Base-by-base conservation (phyloP, 2,797 vertebrate genomes). In the Toxotes lorentzi region DNA sequence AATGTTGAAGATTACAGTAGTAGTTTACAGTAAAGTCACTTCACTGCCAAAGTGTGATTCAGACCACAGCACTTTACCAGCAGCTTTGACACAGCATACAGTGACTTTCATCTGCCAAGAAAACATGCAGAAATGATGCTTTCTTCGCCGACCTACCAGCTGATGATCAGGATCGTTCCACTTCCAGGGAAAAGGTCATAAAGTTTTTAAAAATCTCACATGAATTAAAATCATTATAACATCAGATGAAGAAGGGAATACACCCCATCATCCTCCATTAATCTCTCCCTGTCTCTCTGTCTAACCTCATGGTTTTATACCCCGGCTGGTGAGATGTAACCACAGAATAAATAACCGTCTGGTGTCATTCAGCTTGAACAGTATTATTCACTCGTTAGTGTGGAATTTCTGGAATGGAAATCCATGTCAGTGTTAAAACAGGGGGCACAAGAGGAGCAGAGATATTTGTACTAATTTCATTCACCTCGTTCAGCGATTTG, bases 331-430 rank as follows among this genome's bases (percentile, higher is more conserved):
- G 66, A 30, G 65, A 30, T 7, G 82, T 66, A 67, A 77, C n/a
- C 61, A 1, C 40, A 40, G 71, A 81, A 79, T 79, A 79, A 77
- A 85, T 79, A 86, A 76, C 79, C 6, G 0, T 1, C 4, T 3
- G 27, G 58, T 74, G 72, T 88, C 84, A 88, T 11, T 63, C 69
- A 24, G 76, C 78, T 58, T 0, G 17, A 60, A 35, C 16, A 0
- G 82, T 8, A 0, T 48, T 13, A 34, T 69, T 86, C 84, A 71
- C 79, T 68, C 58, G 21, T 65, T 76, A 21, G 54, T 78, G 84
- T 12, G 87, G 66, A 86, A 85, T 66, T 66, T 21, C 43, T 1
- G 76, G 62, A 64, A 63, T 81, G 74, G 45, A 48, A 78, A 41
- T 71, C 38, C 30, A 24, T 45, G 74, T 76, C 79, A 27, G 76